These are phyloP conservation scores for Oreonectes daqikongensis DNA, from an alignment of 2,797 vertebrate species.

Conservation along the genomic window DNA sequence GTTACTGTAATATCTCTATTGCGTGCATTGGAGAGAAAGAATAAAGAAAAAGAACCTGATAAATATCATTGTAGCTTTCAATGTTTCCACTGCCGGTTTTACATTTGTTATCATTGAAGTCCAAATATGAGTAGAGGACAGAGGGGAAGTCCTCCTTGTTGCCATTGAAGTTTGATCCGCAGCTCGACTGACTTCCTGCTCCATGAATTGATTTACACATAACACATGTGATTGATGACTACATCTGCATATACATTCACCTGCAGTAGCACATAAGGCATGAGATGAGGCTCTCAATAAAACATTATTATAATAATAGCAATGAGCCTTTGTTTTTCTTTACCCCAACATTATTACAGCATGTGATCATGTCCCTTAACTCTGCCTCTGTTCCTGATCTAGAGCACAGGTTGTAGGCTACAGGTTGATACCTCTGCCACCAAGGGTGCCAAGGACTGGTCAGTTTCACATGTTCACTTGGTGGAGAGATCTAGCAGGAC, in stretches of 20 bases:
- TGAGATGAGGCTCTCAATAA: no score
- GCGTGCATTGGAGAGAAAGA: background rate
- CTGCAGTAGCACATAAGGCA: conserved; percentile 63
- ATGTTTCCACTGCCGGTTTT: conserved; percentile 78
- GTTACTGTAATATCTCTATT: background rate
- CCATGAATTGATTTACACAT: conserved; percentile 81
- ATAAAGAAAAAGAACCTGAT: conserved; percentile 74
- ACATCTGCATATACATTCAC: conserved; percentile 90
- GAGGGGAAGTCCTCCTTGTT: conserved; percentile 78
- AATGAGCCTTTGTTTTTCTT: conserved; percentile 31
- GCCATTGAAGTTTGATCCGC: conserved; percentile 86
- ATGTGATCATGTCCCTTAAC: conserved; percentile 87
- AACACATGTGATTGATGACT: conserved; percentile 92
- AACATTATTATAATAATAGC: no score
- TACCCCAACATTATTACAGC: conserved; percentile 92
- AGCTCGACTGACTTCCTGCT: conserved; percentile 81
- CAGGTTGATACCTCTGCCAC: conserved; percentile 93
- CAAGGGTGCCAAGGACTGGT: conserved; percentile 80
- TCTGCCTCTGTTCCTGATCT: conserved; percentile 87
- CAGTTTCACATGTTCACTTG: conserved; percentile 83
- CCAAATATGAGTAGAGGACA: conserved; percentile 79
- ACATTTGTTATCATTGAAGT: conserved; percentile 92
- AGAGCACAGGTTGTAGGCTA: conserved; percentile 88
- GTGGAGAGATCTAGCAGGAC: conserved; percentile 85
- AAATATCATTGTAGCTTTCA: conserved; percentile 81